Evolutionary conservation across 2,888 invertebrate genomes (phyloP), one percentile per base, ranked within the genome.

Genomic region (Hirtodrosophila histrioides): DNA sequence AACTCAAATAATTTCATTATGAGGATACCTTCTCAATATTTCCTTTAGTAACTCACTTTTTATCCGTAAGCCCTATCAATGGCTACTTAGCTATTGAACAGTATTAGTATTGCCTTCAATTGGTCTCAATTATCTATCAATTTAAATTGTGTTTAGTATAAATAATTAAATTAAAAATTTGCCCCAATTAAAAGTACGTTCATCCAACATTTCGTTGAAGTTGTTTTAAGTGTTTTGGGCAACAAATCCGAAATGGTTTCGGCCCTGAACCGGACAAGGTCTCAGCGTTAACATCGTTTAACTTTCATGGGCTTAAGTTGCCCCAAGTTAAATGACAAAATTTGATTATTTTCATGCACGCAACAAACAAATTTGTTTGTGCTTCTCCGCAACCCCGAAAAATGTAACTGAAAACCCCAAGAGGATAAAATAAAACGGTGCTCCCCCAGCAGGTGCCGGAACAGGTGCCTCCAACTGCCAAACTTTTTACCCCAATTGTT

Each of bases 401-500:
- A 48, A 10, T 17, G 39, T 49, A 51, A 37, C 33, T 36, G 56
- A 27, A 58, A 33, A 29, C 31, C 70, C 43, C 46, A 40, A 36
- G 60, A 57, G 66, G 56, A 79, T 64, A 50, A 64, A 77, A 60
- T 53, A 60, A 67, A 65, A 48, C 35, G 49, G 39, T 44, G 35
- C 41, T 37, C 27, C 49, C 39, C 31, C 51, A 51, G 31, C 27
- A 27, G 27, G 31, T 31, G 3, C 31, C 1, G 50, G 46, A 45
- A 48, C 73, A 69, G 69, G 73, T 73, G 69, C 50, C 55, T 63
- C 31, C 27, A 44, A 46, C 51, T 37, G 61, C 40, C 43, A 55
- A 83, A 79, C 62, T 83, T 82, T 76, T 72, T 27, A 49, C 53
- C 69, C 45, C 69, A 79, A 82, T 85, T 85, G 82, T 85, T 82